A percentile compares a stretch with the other conserved stretches of the same genome.
Evolutionary conservation across 92 coral and sea anemone genomes (phyloP).

Genomic region (Anthopleura xanthogrammica): DNA sequence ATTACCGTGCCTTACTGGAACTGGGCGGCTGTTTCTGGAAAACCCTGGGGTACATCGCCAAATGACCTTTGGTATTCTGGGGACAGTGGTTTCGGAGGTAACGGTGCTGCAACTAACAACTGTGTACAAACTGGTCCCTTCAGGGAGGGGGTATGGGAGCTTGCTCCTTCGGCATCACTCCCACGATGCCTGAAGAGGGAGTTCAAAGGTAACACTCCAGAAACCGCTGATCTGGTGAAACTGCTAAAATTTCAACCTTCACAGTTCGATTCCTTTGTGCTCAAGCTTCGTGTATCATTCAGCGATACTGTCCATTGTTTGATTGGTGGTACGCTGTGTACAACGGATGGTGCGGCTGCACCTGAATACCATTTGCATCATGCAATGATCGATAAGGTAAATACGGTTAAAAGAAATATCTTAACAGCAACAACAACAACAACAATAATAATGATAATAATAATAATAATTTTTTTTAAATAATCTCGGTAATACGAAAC

Average conservation of each 20-base stretch:
- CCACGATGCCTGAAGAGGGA: not conserved
- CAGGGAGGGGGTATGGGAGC: conserved; percentile 3
- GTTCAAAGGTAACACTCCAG: not conserved
- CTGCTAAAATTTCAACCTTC: not conserved
- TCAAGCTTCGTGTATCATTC: not conserved
- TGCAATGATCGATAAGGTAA: not conserved
- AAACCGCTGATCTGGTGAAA: not conserved
- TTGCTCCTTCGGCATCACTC: not conserved
- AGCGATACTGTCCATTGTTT: not conserved
- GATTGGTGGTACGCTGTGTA: conserved; percentile 4
- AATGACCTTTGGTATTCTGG: too few species aligned
- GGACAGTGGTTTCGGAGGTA: conserved; percentile 49
- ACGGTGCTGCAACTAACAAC: conserved; percentile 1
- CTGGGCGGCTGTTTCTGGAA: conserved; percentile 43
- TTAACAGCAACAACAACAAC: too few species aligned
- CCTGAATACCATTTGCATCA: not conserved
- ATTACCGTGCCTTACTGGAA: conserved; percentile 71
- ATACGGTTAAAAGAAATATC: not conserved
- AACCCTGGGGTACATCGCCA: conserved; percentile 31
- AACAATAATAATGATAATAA: too few species aligned
- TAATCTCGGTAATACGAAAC: too few species aligned
- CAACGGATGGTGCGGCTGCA: not conserved
- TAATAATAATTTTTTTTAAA: too few species aligned
- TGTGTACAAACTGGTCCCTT: conserved; percentile 36
- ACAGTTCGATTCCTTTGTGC: not conserved